Evolutionary conservation across 2,797 vertebrate species (phyloP).

Genomic region (Buceros bicornis): DNA sequence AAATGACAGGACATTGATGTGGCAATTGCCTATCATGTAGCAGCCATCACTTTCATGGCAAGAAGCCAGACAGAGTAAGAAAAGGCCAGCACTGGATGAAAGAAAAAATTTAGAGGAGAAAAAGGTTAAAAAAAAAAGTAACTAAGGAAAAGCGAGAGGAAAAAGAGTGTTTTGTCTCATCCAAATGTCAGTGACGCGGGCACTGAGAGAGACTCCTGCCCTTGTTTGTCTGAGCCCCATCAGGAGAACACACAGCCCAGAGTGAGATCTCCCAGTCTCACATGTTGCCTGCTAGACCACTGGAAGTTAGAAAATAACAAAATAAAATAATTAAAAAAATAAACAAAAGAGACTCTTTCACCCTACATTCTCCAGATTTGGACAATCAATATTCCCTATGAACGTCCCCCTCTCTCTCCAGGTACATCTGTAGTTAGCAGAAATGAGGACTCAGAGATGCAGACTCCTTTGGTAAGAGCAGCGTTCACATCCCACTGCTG

Average conservation of each 20-base stretch:
- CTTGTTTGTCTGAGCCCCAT: fast-evolving
- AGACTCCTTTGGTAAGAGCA: not conserved
- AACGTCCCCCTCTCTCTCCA: not conserved
- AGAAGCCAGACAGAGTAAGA: not conserved
- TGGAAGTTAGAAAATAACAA: not conserved
- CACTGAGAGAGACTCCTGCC: not conserved
- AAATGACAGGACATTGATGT: not conserved
- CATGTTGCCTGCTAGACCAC: not conserved
- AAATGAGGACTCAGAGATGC: not conserved
- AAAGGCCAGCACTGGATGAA: not conserved
- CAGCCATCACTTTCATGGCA: not conserved
- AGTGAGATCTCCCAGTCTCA: not conserved
- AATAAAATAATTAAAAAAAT: not conserved
- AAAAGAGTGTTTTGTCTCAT: not conserved
- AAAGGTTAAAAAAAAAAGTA: not conserved
- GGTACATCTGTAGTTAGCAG: not conserved
- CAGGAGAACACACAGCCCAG: not conserved
- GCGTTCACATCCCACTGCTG: not conserved
- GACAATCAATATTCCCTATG: not conserved
- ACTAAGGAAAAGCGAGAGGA: not conserved
- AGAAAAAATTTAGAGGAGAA: not conserved
- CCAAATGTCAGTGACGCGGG: not conserved
- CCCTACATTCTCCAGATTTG: not conserved
- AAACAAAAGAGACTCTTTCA: not conserved
- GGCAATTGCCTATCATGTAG: not conserved